phyloP scores from a whole-genome alignment of 2,797 vertebrate species.

The Cheirogaleus major region DNA sequence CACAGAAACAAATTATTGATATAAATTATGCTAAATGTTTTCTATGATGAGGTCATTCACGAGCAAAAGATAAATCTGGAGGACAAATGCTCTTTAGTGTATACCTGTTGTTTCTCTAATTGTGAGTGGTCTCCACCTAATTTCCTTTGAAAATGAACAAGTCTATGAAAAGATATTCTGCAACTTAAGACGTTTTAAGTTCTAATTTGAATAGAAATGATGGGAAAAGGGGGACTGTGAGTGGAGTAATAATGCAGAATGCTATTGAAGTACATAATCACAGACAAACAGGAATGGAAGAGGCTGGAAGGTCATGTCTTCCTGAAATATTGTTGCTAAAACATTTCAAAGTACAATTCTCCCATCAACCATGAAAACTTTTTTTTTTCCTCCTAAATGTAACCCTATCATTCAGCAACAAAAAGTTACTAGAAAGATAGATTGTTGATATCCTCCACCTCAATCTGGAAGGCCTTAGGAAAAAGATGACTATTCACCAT shows the following conservation, averaged over 20 bases:
- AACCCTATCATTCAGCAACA: not conserved
- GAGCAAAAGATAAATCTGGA: conserved; percentile 68
- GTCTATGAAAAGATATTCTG: conserved; percentile 34
- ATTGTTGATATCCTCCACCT: not conserved
- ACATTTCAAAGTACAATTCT: not conserved
- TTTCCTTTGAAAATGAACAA: conserved; percentile 48
- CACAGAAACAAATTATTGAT: conserved; percentile 54
- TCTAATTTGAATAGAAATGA: conserved; percentile 23
- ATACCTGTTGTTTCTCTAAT: conserved; percentile 10
- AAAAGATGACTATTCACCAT: not conserved
- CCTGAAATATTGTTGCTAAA: not conserved
- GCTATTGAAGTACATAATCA: not conserved
- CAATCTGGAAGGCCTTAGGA: not conserved
- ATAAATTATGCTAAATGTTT: conserved; percentile 67
- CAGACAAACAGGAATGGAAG: not conserved
- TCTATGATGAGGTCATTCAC: conserved; percentile 27
- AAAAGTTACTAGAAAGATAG: not conserved
- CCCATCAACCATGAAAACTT: not conserved
- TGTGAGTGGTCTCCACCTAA: not conserved
- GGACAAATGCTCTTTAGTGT: conserved; percentile 37
- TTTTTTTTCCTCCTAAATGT: not conserved
- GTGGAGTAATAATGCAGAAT: not conserved
- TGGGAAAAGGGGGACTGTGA: not conserved
- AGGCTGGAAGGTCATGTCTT: not conserved
- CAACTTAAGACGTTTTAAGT: conserved; percentile 11